A percentile compares a stretch with the other conserved stretches of the same genome.
Evolutionary conservation across 2,797 vertebrate species (phyloP).

Genomic region (Acanthurus lineatus): DNA sequence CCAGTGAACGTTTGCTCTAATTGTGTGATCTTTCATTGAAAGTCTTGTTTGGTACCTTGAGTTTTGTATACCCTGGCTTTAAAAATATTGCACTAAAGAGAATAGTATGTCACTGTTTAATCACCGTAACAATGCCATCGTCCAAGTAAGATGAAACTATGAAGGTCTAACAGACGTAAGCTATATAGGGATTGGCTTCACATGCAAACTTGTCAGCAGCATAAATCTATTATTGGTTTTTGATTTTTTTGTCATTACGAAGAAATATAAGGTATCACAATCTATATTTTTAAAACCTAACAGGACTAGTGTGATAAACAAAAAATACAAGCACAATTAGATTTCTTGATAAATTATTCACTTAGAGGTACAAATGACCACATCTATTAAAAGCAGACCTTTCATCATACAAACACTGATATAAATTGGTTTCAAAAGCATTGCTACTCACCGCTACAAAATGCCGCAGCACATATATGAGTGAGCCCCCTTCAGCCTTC

Average conservation of each 20-base stretch:
- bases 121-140: conserved; percentile 3
- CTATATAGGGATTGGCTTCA: neutral
- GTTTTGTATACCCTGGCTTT: no score
- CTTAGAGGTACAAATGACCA: neutral
- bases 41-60: no score
- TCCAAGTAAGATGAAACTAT: conserved; percentile 7
- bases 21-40: no score
- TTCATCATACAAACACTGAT: neutral
- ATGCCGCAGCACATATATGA: conserved; percentile 94
- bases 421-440: conserved; percentile 4
- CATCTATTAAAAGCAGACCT: conserved; percentile 9
- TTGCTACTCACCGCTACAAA: conserved; percentile 90
- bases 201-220: neutral
- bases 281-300: conserved; percentile 1
- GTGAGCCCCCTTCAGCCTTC: conserved; percentile 87
- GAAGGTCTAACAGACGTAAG: neutral
- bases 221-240: neutral
- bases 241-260: neutral
- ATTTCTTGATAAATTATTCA: neutral
- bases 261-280: neutral
- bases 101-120: conserved; percentile 14
- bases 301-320: neutral
- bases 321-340: neutral
- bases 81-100: neutral
- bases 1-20: no score